Base-by-base conservation (phyloP, 2,797 vertebrate species). In the Sebastiscus tertius region DNA sequence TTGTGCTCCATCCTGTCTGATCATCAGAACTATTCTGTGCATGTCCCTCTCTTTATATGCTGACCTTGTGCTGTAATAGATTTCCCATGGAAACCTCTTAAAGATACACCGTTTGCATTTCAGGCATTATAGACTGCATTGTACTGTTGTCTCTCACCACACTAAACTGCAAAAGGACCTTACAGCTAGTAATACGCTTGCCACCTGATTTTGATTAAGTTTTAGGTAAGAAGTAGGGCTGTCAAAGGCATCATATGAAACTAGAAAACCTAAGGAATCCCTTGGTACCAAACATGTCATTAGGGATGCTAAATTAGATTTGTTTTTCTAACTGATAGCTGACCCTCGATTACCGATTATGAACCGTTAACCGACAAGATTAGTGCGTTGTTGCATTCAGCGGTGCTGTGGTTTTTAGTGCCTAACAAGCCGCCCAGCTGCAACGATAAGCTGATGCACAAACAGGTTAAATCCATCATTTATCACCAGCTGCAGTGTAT, bases 31-130 rank as follows among this genome's bases (percentile, higher is more conserved):
- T 3, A 49, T 54, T 70, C 65, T 75, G 20, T 31, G 63, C 27
- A 58, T 36, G 55, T 8, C 18, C 16, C 26, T 22, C 22, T 68
- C 65, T 67, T 63, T 29, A 39, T 54, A 46, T 24, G 42, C 64
- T 75, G 79, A 83, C 63, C 60, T 80, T 77, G 56, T 80, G 54
- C 64, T 4, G 6, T 68, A 20, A 81, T 54, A 79, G 66, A 60
- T 88, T 87, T 85, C 78, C 65, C 46, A 73, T 72, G 22, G 13
- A 80, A 80, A 76, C n/a, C 24, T 64, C 64, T 18, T 75, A 10
- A 55, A 70, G 20, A 66, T 18, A 33, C 14, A 29, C 11, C 31
- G 27, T 68, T 24, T 55, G 26, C 56, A 16, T 56, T 72, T 13
- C 33, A 55, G 5, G 12, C 16, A n/a, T 29, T 66, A 16, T 14